Evolutionary conservation across 1,140 invertebrate genomes (phyloP).

Genomic region (Bombyx mandarina): DNA sequence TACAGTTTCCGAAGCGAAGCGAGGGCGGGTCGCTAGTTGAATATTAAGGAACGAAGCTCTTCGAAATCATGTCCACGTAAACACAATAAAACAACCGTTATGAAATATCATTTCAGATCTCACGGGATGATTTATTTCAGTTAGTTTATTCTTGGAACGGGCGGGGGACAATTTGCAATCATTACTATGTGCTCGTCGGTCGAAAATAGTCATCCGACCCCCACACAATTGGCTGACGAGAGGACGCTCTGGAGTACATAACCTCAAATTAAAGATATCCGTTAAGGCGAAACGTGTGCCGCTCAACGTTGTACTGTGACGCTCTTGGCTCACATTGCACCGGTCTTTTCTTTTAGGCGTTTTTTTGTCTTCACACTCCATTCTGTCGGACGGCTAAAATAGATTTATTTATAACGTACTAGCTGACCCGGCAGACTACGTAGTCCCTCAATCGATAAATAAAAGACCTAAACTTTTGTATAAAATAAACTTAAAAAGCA

Average conservation of each 20-base stretch:
- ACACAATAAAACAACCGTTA: too few relatives aligned
- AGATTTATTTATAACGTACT: too few relatives aligned
- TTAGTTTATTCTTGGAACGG: slow-evolving; percentile 31
- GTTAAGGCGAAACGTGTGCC: slow-evolving; percentile 3
- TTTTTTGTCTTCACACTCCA: too few relatives aligned
- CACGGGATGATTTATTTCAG: slow-evolving; percentile 29
- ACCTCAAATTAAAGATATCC: neutral
- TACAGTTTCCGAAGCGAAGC: too few relatives aligned
- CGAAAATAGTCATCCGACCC: slow-evolving; percentile 45
- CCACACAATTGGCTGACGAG: slow-evolving; percentile 38
- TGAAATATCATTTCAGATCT: slow-evolving; percentile 7
- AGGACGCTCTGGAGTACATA: slow-evolving; percentile 19
- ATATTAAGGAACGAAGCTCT: slow-evolving; percentile 14
- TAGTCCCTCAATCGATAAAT: too few relatives aligned
- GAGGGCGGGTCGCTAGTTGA: too few relatives aligned
- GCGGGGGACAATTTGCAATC: slow-evolving; percentile 44
- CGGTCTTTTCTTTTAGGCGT: neutral
- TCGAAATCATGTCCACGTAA: neutral
- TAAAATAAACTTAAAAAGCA: too few relatives aligned
- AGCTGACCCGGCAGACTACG: too few relatives aligned
- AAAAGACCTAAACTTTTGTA: too few relatives aligned
- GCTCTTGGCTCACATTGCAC: slow-evolving; percentile 14
- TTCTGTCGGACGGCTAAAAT: too few relatives aligned
- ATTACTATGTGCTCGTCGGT: slow-evolving; percentile 32
- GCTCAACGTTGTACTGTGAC: slow-evolving; percentile 8